phyloP scores from a whole-genome alignment of 2,113 vertebrate genomes.

The Chaenocephalus aceratus region DNA sequence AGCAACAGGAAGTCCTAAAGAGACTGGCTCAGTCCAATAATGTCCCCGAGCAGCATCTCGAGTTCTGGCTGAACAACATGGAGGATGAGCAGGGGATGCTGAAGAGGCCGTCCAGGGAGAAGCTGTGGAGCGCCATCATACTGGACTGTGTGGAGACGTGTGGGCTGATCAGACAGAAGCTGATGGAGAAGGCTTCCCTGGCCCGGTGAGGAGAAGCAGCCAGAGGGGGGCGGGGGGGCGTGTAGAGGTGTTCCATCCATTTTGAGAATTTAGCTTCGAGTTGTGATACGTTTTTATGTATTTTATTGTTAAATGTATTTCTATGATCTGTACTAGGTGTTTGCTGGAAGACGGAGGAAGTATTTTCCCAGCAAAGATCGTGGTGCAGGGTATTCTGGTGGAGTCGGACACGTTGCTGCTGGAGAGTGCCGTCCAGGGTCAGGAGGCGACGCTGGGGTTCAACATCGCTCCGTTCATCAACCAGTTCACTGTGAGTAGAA shows the following conservation, averaged over 20 bases:
- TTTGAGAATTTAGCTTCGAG: background rate
- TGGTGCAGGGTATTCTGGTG: slow-evolving; percentile 92
- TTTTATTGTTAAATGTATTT: background rate
- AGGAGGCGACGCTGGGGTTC: slow-evolving; percentile 92
- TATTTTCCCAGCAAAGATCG: slow-evolving; percentile 92
- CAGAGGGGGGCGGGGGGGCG: too few relatives aligned
- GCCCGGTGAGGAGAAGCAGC: slow-evolving; percentile 84
- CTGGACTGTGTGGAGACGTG: slow-evolving; percentile 96
- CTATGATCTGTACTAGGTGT: slow-evolving; percentile 82
- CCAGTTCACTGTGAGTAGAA: slow-evolving; percentile 91
- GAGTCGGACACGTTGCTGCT: slow-evolving; percentile 90
- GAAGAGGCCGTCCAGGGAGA: slow-evolving; percentile 92
- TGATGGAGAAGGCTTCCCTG: slow-evolving; percentile 97
- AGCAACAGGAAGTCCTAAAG: slow-evolving; percentile 88
- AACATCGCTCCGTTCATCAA: slow-evolving; percentile 97
- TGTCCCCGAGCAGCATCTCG: slow-evolving; percentile 86
- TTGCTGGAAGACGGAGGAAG: slow-evolving; percentile 93
- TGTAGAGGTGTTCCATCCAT: background rate
- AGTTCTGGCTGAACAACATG: slow-evolving; percentile 93
- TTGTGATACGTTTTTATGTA: background rate
- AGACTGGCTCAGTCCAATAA: slow-evolving; percentile 87
- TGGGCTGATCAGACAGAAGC: slow-evolving; percentile 94
- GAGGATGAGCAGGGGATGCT: slow-evolving; percentile 91
- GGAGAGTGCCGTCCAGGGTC: slow-evolving; percentile 94
- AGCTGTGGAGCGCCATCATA: slow-evolving; percentile 95